phyloP scores from a whole-genome alignment of 2,888 invertebrate genomes.

The Heliothis peltigera region DNA sequence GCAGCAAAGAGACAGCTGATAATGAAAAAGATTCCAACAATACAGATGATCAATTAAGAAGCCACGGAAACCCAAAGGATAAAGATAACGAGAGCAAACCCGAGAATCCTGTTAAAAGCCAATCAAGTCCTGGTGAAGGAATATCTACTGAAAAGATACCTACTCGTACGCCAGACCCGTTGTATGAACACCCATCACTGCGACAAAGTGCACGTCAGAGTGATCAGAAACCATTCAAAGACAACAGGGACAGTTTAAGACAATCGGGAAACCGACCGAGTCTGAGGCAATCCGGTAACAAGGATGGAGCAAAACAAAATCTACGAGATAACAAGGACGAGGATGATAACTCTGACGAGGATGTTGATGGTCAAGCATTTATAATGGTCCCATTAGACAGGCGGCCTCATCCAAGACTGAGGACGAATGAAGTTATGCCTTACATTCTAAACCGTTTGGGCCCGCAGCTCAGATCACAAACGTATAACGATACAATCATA shows the following conservation, averaged over 20 bases:
- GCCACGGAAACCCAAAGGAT: not conserved
- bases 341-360: not conserved
- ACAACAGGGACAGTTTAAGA: not conserved
- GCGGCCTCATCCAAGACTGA: not conserved
- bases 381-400: conserved; percentile 11
- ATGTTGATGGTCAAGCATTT: not conserved
- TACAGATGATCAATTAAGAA: not conserved
- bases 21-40: not conserved
- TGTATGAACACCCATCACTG: conserved; percentile 12
- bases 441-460: not conserved
- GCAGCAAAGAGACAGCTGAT: not conserved
- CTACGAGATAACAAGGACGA: not conserved
- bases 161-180: conserved; percentile 1
- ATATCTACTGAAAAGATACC: conserved; percentile 2
- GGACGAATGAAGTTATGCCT: not conserved
- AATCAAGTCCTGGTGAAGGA: not conserved
- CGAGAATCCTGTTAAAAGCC: conserved; percentile 9
- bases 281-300: not conserved
- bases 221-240: conserved; percentile 3
- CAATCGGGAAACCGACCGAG: not conserved
- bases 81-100: not conserved
- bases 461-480: not conserved
- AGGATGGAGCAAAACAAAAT: not conserved
- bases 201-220: conserved; percentile 12
- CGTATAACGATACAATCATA: conserved; percentile 16